Base-by-base conservation (phyloP, 30 jellyfish, hydroid and myxozoan species). In the Mastigias papua region DNA sequence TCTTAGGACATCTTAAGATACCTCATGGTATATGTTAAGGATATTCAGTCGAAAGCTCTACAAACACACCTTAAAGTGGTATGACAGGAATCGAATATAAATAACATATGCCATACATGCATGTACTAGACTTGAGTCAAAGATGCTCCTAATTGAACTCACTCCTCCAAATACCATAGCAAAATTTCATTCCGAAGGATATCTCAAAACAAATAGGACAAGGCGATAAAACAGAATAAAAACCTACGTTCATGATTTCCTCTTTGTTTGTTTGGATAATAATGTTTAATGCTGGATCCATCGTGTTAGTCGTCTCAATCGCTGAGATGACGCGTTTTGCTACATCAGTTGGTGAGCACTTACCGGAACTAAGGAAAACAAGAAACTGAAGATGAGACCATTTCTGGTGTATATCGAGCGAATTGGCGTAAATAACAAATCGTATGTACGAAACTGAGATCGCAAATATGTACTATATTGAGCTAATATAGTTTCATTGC, bases 261-360 rank as follows among this genome's bases (percentile, higher is more conserved):
- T 89, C 94, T 62, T 73, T 90, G 69, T 91, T 80, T 17, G 73
- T 50, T 61, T 96, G 97, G 8, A 88, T 76, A 17, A 96, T 82
- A 19, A 89, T 84, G 28, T 91, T 68, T 95, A 96, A 76, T 31
- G 83, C 48, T 35, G 96, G 97, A 26, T 64, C 26, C 82, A 51
- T 64, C 5, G 72, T 33, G 25, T 85, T 89, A 16, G 87, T 21
- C 4, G 73, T 92, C 35, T 86, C 89, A 27, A 96, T 84, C 13
- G 98, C 97, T 0, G 76, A 28, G 2, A 91, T 54, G 34, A 87
- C 97, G 34, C 89, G 94, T 61, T 84, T 29, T 15, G 98, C 98
- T 7, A 96, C 98, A 27, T 96, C 96, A 20, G 81, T 57, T 17
- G 99, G 99, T n/a, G 99, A 87, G 26, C 83, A 63, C n/a, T 73